Conservation (phyloP, 2,113 vertebrate genomes). For the Pardalotus punctatus region DNA sequence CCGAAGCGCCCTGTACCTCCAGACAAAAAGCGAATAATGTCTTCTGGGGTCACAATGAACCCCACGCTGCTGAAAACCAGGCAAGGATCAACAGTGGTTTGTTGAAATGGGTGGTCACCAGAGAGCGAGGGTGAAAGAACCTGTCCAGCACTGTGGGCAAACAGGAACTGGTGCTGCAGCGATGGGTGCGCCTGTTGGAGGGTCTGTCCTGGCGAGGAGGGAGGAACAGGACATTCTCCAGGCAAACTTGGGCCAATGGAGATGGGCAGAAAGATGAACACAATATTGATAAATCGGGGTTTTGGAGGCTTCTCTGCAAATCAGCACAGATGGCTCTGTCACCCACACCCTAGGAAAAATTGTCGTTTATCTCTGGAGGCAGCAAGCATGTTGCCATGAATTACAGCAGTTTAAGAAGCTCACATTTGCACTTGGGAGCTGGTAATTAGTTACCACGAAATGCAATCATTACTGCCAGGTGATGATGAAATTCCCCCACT, state of each 20-base stretch:
- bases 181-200: background rate
- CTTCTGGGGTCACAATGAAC: background rate
- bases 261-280: background rate
- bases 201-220: background rate
- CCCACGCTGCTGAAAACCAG: background rate
- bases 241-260: rapidly evolving
- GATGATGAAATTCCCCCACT: background rate
- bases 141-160: background rate
- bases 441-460: conserved; percentile 23
- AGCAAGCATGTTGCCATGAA: background rate
- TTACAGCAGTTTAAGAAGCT: background rate
- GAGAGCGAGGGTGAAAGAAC: rapidly evolving
- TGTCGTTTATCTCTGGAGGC: background rate
- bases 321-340: conserved; percentile 22
- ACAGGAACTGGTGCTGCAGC: background rate
- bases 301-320: background rate
- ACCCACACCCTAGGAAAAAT: background rate
- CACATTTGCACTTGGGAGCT: background rate
- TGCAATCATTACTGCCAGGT: conserved; percentile 32
- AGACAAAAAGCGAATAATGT: background rate
- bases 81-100: background rate
- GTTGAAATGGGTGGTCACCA: background rate
- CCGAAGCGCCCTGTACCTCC: background rate
- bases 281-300: background rate
- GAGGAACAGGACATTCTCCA: background rate